Evolutionary conservation across 2,888 invertebrate genomes (phyloP).

Genomic region (Ligdia adustata): DNA sequence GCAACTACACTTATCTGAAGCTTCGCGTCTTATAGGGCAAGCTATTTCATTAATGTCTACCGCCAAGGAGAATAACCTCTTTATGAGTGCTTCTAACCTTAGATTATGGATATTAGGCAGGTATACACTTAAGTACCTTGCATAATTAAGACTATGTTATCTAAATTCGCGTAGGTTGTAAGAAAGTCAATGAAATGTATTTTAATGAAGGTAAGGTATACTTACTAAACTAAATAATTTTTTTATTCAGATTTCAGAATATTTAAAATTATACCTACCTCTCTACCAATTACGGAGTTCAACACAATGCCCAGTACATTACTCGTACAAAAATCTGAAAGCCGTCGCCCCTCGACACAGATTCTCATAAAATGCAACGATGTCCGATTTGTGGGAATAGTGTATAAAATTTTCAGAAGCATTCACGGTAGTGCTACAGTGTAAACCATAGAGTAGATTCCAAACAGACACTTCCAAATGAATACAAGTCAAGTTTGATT

Average conservation of each 20-base stretch:
- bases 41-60: constrained; percentile 7
- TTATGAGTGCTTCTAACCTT: constrained; percentile 9
- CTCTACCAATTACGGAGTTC: neutral
- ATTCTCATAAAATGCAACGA: constrained; percentile 68
- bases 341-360: constrained; percentile 52
- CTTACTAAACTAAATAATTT: neutral
- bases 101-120: constrained; percentile 11
- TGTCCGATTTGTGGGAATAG: constrained; percentile 78
- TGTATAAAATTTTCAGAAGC: constrained; percentile 78
- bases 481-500: no score
- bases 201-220: neutral
- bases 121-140: constrained; percentile 6
- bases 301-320: neutral
- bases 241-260: neutral
- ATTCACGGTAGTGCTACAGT: constrained; percentile 48
- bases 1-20: constrained; percentile 9
- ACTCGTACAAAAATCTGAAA: constrained; percentile 42
- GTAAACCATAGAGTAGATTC: neutral
- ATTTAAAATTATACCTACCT: neutral
- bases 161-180: constrained; percentile 27
- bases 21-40: constrained; percentile 8
- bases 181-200: neutral
- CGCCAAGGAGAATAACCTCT: constrained; percentile 8
- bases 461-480: no score
- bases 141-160: constrained; percentile 17